Evolutionary conservation across 2,888 invertebrate genomes (phyloP).

Genomic region (Andrena bucephala): DNA sequence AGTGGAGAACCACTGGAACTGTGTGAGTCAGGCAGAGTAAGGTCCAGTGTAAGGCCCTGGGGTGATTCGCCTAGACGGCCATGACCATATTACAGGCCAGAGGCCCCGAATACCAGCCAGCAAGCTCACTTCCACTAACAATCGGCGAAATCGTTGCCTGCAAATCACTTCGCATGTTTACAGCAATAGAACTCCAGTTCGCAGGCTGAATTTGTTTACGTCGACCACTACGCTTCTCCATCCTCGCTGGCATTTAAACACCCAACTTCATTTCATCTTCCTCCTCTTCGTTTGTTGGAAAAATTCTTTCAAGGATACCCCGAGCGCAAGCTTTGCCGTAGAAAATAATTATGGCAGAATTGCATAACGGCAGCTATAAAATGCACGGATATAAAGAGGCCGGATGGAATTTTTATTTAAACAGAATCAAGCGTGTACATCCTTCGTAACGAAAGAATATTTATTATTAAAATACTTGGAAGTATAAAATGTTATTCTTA

Average conservation of each 20-base stretch:
- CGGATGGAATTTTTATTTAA: not conserved
- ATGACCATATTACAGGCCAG: slow-evolving; percentile 83
- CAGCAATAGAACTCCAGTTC: slow-evolving; percentile 9
- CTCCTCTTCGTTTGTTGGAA: not conserved
- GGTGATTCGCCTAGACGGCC: slow-evolving; percentile 83
- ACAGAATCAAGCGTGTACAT: not conserved
- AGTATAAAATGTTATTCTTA: not conserved
- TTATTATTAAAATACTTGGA: not conserved
- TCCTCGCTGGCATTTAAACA: not conserved
- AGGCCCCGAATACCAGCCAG: slow-evolving; percentile 77
- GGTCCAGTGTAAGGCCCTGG: slow-evolving; percentile 79
- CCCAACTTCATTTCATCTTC: not conserved
- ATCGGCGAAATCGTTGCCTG: slow-evolving; percentile 54
- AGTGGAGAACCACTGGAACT: slow-evolving; percentile 78
- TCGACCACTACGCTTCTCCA: not conserved
- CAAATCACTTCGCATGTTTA: slow-evolving; percentile 25
- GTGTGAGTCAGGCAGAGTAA: slow-evolving; percentile 77
- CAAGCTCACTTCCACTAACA: slow-evolving; percentile 64
- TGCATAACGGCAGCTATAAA: too few species aligned
- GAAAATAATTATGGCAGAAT: not conserved
- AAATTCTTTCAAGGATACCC: not conserved
- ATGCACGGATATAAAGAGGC: too few species aligned
- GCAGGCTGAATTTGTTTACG: slow-evolving; percentile 10
- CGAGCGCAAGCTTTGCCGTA: not conserved
- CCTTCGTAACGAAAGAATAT: not conserved